Evolutionary conservation across 2,113 vertebrate genomes (phyloP).

Genomic region (Scatophagus argus): DNA sequence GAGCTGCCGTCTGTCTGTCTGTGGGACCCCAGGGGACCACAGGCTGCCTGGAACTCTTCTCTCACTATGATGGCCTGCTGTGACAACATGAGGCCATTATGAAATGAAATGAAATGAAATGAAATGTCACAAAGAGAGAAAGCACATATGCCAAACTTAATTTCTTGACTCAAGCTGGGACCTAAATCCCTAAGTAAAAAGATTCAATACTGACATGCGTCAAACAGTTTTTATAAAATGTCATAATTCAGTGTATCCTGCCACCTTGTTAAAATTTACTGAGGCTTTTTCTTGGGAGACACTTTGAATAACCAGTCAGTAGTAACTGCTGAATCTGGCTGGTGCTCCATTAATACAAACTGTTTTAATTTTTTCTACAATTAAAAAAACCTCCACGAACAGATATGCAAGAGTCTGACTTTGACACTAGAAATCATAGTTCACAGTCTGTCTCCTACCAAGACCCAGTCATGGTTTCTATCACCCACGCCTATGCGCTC

Average conservation of each 20-base stretch:
- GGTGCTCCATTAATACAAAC: background rate
- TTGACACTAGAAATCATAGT: no score
- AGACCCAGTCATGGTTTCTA: no score
- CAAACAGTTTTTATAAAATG: background rate
- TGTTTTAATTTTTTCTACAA: background rate
- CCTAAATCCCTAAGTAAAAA: background rate
- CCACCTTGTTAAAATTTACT: no score
- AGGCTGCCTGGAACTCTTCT: conserved; percentile 11
- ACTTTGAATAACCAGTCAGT: background rate
- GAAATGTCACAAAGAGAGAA: conserved; percentile 13
- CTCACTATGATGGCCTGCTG: conserved; percentile 6
- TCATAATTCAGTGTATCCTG: background rate
- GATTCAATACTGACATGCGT: background rate
- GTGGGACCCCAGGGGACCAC: background rate
- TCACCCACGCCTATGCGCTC: no score
- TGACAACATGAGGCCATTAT: conserved; percentile 3
- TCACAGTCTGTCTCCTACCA: no score
- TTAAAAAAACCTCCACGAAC: no score
- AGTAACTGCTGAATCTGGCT: background rate
- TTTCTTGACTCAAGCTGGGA: background rate
- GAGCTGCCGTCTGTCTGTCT: conserved; percentile 22
- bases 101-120: conserved; percentile 17
- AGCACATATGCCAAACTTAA: background rate
- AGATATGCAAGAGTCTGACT: no score
- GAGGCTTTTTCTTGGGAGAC: background rate